These are phyloP conservation scores for Ailuropoda melanoleuca DNA, from an alignment of 2,113 vertebrate genomes.

Conservation along the genomic window DNA sequence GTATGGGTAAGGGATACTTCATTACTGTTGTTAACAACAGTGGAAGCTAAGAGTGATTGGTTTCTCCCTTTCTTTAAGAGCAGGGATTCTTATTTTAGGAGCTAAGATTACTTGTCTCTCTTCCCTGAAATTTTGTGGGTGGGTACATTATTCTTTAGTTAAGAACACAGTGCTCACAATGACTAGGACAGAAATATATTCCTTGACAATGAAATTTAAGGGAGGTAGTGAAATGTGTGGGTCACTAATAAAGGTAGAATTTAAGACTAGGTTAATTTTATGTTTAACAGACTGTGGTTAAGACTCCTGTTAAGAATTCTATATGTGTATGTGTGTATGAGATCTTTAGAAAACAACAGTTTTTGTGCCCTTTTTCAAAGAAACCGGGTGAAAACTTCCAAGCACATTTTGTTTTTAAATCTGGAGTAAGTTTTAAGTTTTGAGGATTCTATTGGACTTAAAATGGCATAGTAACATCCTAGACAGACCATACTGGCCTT, in stretches of 20 bases:
- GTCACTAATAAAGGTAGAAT: slow-evolving; percentile 3
- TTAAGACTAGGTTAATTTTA: slow-evolving; percentile 21
- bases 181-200: slow-evolving; percentile 18
- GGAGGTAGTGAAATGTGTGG: neutral
- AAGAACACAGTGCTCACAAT: neutral
- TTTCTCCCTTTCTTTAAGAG: slow-evolving; percentile 36
- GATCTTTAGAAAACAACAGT: neutral
- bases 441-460: neutral
- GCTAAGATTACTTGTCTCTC: neutral
- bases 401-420: slow-evolving; percentile 56
- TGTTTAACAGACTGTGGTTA: neutral
- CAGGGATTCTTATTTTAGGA: slow-evolving; percentile 16
- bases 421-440: slow-evolving; percentile 44
- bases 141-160: neutral
- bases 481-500: neutral
- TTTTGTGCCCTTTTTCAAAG: slow-evolving; percentile 15
- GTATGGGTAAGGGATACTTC: neutral
- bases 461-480: neutral
- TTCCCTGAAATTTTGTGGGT: slow-evolving; percentile 1
- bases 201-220: neutral
- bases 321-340: neutral
- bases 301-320: slow-evolving; percentile 30
- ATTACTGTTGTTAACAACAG: neutral
- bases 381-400: slow-evolving; percentile 5
- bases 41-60: neutral